Percentiles rank a stretch among this genome's conserved stretches.
Evolutionary conservation across 2,113 vertebrate species (phyloP).

Genomic region (Synchiropus splendidus): DNA sequence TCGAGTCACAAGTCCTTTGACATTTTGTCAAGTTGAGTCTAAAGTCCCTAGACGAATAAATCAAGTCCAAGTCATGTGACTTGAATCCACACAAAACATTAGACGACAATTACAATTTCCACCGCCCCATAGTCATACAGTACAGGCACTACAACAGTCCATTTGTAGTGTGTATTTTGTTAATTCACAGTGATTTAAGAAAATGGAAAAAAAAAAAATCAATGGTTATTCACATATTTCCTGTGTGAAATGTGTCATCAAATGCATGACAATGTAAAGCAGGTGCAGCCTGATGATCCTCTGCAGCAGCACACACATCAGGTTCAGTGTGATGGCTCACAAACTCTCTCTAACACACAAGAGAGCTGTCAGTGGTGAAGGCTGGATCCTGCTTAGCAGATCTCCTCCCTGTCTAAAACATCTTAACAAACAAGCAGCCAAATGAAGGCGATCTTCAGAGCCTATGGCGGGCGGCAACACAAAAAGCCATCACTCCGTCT

Average conservation of each 20-base stretch:
- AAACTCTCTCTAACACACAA: slow-evolving; percentile 16
- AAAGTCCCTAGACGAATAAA: no score
- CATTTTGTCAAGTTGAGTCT: no score
- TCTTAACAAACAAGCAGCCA: slow-evolving; percentile 11
- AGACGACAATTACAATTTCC: no score
- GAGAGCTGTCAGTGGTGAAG: slow-evolving; percentile 26
- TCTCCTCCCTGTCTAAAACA: slow-evolving; percentile 20
- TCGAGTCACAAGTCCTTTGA: no score
- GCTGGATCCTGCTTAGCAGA: slow-evolving; percentile 29
- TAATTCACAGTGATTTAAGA: no score
- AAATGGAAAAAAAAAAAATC: no score
- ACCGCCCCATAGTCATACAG: no score
- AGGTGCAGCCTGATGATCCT: slow-evolving; percentile 24
- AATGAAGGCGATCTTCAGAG: slow-evolving; percentile 47
- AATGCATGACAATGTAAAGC: slow-evolving; percentile 14
- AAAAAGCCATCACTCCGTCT: slow-evolving; percentile 37
- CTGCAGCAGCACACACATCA: slow-evolving; percentile 9
- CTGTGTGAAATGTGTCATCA: slow-evolving; percentile 16
- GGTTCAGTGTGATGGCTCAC: slow-evolving; percentile 10
- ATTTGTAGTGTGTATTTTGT: no score
- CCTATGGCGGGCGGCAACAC: slow-evolving; percentile 31
- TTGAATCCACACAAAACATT: no score
- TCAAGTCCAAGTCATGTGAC: no score
- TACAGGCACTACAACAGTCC: no score
- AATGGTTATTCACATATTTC: background rate